Conservation (phyloP, 2,888 invertebrate genomes). For the Arctia plantaginis region DNA sequence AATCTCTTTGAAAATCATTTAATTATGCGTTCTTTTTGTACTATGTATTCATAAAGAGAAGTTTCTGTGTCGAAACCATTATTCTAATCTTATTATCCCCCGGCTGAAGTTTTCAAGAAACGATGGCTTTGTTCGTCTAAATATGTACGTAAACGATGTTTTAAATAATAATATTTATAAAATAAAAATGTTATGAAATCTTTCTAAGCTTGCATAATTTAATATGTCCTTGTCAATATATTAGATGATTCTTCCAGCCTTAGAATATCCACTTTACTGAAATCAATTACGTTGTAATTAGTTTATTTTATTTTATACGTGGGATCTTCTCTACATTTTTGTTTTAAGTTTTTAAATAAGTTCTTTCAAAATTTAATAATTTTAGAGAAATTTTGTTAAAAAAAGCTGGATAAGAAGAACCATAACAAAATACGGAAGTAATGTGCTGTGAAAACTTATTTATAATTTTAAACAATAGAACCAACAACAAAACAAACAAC, state of each 20-base stretch:
- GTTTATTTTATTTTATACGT: background rate
- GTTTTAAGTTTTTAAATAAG: background rate
- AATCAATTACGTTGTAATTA: background rate
- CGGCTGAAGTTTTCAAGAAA: conserved; percentile 17
- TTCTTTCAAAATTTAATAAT: background rate
- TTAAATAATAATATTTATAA: conserved; percentile 14
- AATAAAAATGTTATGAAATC: conserved; percentile 11
- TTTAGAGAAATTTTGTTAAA: background rate
- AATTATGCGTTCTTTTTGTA: conserved; percentile 11
- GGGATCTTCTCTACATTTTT: background rate
- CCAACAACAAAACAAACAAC: too few species aligned
- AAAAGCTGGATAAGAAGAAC: background rate
- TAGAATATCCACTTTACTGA: too few species aligned
- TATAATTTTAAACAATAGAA: too few species aligned
- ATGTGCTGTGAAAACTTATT: background rate
- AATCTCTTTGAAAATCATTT: conserved; percentile 8
- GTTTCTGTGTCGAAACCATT: conserved; percentile 14
- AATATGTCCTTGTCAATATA: background rate
- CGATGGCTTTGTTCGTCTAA: conserved; percentile 7
- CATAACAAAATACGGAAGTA: background rate
- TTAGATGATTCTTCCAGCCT: background rate
- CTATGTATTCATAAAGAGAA: conserved; percentile 9
- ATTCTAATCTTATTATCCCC: conserved; percentile 21
- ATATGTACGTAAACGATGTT: conserved; percentile 10
- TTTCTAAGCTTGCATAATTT: conserved; percentile 12